Conservation (phyloP, 2,113 vertebrate genomes). For the Lanius collurio region DNA sequence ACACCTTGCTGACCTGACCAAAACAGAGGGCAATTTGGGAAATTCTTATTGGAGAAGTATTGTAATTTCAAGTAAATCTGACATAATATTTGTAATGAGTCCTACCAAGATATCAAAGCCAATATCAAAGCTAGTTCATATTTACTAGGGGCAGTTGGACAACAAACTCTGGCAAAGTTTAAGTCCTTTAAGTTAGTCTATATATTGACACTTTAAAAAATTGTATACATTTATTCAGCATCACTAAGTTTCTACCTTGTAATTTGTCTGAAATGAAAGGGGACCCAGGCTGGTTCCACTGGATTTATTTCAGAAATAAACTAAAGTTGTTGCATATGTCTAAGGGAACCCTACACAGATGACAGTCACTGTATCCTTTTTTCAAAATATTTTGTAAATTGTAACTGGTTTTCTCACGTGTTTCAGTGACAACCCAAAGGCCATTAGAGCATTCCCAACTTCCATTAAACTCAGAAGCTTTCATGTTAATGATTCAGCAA, state of each 20-base stretch:
- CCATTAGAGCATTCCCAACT: not conserved
- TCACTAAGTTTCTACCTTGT: not conserved
- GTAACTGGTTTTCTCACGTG: not conserved
- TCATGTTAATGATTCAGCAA: not conserved
- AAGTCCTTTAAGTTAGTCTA: not conserved
- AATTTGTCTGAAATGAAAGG: not conserved
- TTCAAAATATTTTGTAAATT: not conserved
- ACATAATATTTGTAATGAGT: not conserved
- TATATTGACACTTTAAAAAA: not conserved
- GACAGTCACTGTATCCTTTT: not conserved
- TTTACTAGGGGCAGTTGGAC: not conserved
- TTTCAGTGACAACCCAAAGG: not conserved
- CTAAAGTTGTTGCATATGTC: not conserved
- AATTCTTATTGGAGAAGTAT: not conserved
- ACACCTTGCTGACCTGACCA: not conserved
- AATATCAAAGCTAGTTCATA: not conserved
- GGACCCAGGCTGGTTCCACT: not conserved
- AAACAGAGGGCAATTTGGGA: not conserved
- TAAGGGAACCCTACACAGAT: rapidly evolving
- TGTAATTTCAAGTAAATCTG: not conserved
- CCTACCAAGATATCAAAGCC: not conserved
- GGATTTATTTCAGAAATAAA: not conserved
- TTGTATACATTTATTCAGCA: not conserved
- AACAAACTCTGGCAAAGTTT: not conserved
- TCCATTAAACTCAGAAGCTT: not conserved